A percentile compares a stretch with the other conserved stretches of the same genome.
phyloP scores from a whole-genome alignment of 2,113 vertebrate genomes.

The Leptocoma aspasia region DNA sequence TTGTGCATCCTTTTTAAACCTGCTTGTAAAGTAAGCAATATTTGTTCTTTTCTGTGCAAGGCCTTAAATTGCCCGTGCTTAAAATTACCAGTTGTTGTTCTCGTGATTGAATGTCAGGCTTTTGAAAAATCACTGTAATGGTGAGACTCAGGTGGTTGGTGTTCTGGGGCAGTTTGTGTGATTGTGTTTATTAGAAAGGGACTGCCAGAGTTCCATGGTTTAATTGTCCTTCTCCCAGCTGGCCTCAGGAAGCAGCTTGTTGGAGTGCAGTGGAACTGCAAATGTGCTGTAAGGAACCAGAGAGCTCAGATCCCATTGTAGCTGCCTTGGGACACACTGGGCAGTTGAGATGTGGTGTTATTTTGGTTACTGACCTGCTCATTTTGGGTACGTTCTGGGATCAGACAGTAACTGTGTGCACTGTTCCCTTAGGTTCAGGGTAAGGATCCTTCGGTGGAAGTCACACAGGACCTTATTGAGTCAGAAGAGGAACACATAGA shows the following conservation, averaged over 20 bases:
- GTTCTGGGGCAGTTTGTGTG: not conserved
- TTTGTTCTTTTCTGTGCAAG: not conserved
- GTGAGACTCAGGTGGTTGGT: not conserved
- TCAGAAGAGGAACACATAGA: slow-evolving; percentile 97
- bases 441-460: slow-evolving; percentile 96
- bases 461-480: slow-evolving; percentile 97
- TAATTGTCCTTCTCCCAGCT: not conserved
- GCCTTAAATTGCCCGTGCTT: not conserved
- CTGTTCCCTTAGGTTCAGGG: slow-evolving; percentile 87
- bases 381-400: not conserved
- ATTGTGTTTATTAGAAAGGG: not conserved
- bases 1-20: not conserved
- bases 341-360: not conserved
- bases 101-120: not conserved
- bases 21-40: not conserved
- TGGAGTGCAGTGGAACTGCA: not conserved
- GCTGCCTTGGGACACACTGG: not conserved
- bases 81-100: not conserved
- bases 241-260: not conserved
- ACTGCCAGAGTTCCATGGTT: not conserved
- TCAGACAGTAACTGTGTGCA: not conserved
- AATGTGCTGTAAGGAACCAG: not conserved
- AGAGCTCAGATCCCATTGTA: not conserved
- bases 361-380: not conserved
- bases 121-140: not conserved